phyloP scores from a whole-genome alignment of 2,113 vertebrate genomes.

The Syrmaticus mikado region DNA sequence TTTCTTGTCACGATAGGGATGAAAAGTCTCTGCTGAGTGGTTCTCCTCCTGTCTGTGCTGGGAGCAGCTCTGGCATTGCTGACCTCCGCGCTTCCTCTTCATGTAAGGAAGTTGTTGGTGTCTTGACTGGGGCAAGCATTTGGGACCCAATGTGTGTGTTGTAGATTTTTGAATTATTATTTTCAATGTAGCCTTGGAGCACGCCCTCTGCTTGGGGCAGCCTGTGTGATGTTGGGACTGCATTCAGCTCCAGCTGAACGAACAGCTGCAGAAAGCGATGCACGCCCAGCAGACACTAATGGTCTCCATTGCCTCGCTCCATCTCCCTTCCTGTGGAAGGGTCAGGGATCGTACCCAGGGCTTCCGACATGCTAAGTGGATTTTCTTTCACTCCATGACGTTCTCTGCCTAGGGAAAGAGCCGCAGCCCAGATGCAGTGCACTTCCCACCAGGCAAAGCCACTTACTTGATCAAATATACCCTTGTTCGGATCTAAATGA shows the following conservation, averaged over 20 bases:
- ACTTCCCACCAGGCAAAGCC: slow-evolving; percentile 8
- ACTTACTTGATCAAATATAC: slow-evolving; percentile 25
- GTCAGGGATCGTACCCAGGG: not conserved
- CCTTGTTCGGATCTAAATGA: slow-evolving; percentile 63
- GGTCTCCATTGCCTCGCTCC: not conserved
- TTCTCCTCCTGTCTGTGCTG: slow-evolving; percentile 64
- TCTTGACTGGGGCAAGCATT: not conserved
- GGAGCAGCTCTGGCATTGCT: slow-evolving; percentile 72
- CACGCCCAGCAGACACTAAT: not conserved
- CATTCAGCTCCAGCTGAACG: not conserved
- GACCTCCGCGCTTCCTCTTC: slow-evolving; percentile 73
- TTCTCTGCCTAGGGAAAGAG: not conserved
- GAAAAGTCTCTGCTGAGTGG: slow-evolving; percentile 49
- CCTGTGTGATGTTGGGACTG: not conserved
- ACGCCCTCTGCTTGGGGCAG: not conserved
- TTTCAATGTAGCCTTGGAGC: not conserved
- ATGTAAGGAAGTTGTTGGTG: slow-evolving; percentile 69
- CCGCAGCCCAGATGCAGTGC: not conserved
- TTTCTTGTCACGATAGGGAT: slow-evolving; percentile 28
- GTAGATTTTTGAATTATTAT: not conserved
- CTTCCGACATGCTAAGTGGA: not conserved
- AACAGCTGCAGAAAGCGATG: not conserved
- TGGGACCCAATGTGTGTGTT: not conserved
- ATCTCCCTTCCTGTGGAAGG: not conserved
- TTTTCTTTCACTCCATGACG: not conserved